Evolutionary conservation across 2,888 invertebrate species (phyloP), one percentile per base, ranked within the genome.

Genomic region (Aleiodes leptofemur): DNA sequence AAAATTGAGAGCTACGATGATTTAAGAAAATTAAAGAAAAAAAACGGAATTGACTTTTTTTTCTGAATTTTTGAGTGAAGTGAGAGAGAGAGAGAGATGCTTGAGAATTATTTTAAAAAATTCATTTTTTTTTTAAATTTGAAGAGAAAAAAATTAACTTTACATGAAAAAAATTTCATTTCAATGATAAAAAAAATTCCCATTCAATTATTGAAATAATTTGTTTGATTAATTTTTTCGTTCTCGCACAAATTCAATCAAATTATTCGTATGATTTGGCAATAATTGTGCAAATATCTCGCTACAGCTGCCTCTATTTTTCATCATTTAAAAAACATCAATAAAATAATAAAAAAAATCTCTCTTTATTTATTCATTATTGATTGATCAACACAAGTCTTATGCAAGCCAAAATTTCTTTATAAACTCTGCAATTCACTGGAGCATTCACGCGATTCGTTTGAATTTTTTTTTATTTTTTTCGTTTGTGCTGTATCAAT

Each of bases 391-490:
- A 43, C 1, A 43, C 8, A 11, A 9, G 9, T 43, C 43, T 43
- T 43, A 43, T 3, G 43, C 43, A 43, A 43, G 43, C 43, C 43
- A 3, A 43, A 43, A 43, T 7, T 43, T 43, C 43, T 43, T 43
- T 43, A 43, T 43, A 11, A 43, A 43, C 43, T 43, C 7, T 3
- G 11, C 64, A 61, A 74, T 73, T 72, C 73, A 59, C 71, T 74
- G 73, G 72, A 78, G 74, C 76, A 61, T 43, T 43, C 74, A 74
- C 74, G 76, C 76, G 76, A 76, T 74, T 69, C 77, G 77, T 79
- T 77, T 77, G 77, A 79, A 77, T 79, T 79, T 76, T 77, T 74
- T 74, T 23, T 79, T 79, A 74, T 77, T 74, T 74, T 23, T 23
- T 23, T 2, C 73, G 72, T 73, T 77, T 76, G 73, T 77, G 76